Conservation (phyloP, 30 jellyfish, hydroid and myxozoan species). For the Pseudorhiza aurosa region DNA sequence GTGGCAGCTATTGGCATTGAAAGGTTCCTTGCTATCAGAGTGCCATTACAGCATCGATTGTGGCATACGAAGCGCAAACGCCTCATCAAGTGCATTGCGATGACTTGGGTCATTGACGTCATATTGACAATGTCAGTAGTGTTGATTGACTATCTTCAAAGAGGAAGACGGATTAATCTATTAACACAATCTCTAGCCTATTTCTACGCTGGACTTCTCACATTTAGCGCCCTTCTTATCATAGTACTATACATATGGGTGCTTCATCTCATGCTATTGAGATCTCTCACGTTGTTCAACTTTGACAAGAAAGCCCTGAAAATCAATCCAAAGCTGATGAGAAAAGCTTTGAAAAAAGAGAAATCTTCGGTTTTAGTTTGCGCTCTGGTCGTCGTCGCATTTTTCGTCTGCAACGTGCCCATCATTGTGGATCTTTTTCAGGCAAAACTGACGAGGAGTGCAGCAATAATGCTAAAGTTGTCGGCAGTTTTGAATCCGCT, state of each 20-base stretch:
- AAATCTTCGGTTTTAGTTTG: slow-evolving; percentile 27
- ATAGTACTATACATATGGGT: slow-evolving; percentile 19
- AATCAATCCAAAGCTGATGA: slow-evolving; percentile 1
- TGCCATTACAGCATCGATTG: slow-evolving; percentile 34
- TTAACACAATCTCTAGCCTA: not conserved
- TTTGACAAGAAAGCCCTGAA: slow-evolving; percentile 3
- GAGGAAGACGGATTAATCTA: not conserved
- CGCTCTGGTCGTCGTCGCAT: slow-evolving; percentile 24
- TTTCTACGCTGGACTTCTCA: not conserved
- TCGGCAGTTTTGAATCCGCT: slow-evolving; percentile 23
- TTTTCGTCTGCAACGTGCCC: slow-evolving; percentile 21
- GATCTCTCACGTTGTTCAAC: not conserved
- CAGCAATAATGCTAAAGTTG: not conserved
- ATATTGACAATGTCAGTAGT: not conserved
- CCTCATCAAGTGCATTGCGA: not conserved
- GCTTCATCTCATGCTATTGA: not conserved
- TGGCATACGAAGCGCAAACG: slow-evolving; percentile 14
- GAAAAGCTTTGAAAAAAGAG: slow-evolving; percentile 39
- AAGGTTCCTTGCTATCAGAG: slow-evolving; percentile 22
- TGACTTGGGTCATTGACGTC: slow-evolving; percentile 20
- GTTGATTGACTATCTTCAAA: not conserved
- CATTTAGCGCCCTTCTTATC: not conserved
- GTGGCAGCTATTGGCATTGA: slow-evolving; percentile 18
- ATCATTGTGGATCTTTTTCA: not conserved
- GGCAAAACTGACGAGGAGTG: not conserved